These are phyloP conservation scores for Mycteria americana DNA, from an alignment of 2,797 vertebrate genomes.

Conservation along the genomic window DNA sequence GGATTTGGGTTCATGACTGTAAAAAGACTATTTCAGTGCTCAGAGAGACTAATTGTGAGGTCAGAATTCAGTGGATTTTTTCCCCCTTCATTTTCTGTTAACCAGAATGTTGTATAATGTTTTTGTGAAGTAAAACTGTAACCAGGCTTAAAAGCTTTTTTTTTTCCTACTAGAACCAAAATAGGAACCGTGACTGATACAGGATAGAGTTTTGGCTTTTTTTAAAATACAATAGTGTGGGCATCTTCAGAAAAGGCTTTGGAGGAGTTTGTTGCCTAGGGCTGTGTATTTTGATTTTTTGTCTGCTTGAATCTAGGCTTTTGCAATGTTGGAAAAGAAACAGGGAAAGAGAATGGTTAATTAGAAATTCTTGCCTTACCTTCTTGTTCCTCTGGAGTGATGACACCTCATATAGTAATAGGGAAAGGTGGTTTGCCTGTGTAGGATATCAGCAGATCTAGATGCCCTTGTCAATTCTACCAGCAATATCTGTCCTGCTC, in stretches of 20 bases:
- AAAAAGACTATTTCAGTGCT: background rate
- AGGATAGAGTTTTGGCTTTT: background rate
- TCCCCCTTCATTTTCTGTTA: background rate
- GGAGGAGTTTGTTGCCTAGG: background rate
- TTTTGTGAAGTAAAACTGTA: background rate
- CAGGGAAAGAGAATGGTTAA: background rate
- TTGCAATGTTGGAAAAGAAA: background rate
- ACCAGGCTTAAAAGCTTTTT: background rate
- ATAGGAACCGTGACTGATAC: background rate
- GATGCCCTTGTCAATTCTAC: background rate
- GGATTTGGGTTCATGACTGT: background rate
- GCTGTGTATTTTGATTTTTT: slow-evolving; percentile 1
- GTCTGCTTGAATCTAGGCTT: background rate
- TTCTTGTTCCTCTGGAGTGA: background rate
- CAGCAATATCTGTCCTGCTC: background rate
- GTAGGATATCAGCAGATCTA: background rate
- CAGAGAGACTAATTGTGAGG: background rate
- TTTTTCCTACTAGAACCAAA: background rate
- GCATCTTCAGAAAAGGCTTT: background rate
- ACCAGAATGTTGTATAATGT: background rate
- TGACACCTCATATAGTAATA: background rate
- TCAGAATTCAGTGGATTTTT: background rate
- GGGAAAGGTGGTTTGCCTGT: background rate
- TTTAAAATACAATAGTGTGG: background rate
- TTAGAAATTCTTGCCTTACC: background rate